Percentiles rank a stretch among this genome's conserved stretches.
Evolutionary conservation across 2,113 vertebrate species (phyloP).

Genomic region (Aptenodytes forsteri): DNA sequence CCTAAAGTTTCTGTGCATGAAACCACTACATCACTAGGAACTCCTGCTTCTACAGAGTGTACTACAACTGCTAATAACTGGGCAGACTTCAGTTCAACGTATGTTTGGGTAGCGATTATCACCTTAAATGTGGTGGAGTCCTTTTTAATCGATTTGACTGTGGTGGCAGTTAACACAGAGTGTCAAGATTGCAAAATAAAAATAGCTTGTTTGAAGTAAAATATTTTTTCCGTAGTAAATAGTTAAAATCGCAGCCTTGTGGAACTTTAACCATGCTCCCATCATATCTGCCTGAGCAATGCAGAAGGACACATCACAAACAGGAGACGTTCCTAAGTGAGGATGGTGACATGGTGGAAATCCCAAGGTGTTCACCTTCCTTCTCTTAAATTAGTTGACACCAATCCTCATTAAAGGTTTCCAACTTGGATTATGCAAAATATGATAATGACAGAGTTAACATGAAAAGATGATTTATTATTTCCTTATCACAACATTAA

Average conservation of each 20-base stretch:
- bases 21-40: conserved; percentile 46
- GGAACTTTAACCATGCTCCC: neutral
- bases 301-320: neutral
- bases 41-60: conserved; percentile 61
- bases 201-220: neutral
- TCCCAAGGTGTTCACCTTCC: neutral
- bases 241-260: neutral
- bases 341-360: neutral
- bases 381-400: neutral
- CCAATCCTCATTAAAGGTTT: neutral
- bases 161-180: neutral
- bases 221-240: neutral
- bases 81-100: conserved; percentile 99
- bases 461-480: neutral
- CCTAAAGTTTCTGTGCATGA: conserved; percentile 78
- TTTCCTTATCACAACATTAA: neutral
- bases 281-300: neutral
- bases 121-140: no score
- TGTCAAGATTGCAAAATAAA: neutral
- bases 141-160: neutral
- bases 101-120: conserved; percentile 46
- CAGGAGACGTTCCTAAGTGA: neutral
- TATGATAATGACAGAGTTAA: neutral
- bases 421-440: neutral
- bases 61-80: conserved; percentile 89